phyloP scores from a whole-genome alignment of 2,113 vertebrate species.

The Mobula hypostoma region DNA sequence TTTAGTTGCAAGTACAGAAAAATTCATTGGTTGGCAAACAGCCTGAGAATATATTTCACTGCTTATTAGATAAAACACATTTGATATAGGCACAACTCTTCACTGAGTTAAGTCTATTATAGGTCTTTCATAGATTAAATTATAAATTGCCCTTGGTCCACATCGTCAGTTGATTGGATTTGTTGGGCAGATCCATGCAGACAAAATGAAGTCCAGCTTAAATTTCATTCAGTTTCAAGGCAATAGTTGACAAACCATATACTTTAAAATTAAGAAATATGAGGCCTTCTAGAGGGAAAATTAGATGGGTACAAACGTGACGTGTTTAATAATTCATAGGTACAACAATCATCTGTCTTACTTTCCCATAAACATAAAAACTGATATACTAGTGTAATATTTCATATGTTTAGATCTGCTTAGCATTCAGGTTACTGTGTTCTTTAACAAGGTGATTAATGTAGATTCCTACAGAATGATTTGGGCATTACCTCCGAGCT shows the following conservation, averaged over 20 bases:
- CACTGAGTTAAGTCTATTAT: neutral
- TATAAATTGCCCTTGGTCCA: neutral
- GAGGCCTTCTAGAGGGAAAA: neutral
- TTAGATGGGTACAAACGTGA: neutral
- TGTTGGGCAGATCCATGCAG: neutral
- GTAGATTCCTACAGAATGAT: neutral
- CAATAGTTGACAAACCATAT: neutral
- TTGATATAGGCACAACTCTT: neutral
- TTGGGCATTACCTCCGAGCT: too few species aligned
- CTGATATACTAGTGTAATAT: neutral
- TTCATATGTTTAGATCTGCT: neutral
- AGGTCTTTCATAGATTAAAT: constrained; percentile 6
- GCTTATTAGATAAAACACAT: neutral
- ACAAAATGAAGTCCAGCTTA: neutral
- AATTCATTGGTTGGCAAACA: neutral
- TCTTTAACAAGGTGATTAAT: neutral
- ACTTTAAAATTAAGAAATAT: neutral
- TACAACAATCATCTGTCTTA: neutral
- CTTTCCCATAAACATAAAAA: neutral
- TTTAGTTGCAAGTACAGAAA: neutral
- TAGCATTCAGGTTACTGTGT: neutral
- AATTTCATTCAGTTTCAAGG: constrained; percentile 10
- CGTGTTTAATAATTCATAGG: neutral
- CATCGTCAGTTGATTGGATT: neutral
- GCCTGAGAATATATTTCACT: neutral